Evolutionary conservation across 2,888 invertebrate genomes (phyloP).

Genomic region (Ligdia adustata): DNA sequence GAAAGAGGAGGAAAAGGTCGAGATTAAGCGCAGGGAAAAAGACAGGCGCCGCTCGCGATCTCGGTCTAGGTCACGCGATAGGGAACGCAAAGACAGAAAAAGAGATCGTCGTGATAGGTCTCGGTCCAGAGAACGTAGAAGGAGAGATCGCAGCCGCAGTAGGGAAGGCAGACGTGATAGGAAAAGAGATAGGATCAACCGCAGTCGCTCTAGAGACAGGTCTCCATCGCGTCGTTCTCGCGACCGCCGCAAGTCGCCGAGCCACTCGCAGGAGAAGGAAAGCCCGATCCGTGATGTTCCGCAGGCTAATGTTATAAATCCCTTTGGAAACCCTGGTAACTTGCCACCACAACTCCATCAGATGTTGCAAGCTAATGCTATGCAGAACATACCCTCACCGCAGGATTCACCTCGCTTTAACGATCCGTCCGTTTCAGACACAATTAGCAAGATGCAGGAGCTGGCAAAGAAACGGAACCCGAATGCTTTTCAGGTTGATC

Average conservation of each 20-base stretch:
- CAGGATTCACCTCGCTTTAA: slow-evolving; percentile 50
- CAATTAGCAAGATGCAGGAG: slow-evolving; percentile 70
- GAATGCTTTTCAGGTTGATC: slow-evolving; percentile 79
- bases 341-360: slow-evolving; percentile 31
- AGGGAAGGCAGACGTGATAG: slow-evolving; percentile 61
- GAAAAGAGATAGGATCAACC: slow-evolving; percentile 67
- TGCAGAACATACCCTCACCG: slow-evolving; percentile 45
- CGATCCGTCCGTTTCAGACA: slow-evolving; percentile 61
- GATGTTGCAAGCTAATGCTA: slow-evolving; percentile 37
- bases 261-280: slow-evolving; percentile 56
- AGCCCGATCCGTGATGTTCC: slow-evolving; percentile 23
- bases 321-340: slow-evolving; percentile 29
- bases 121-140: slow-evolving; percentile 84
- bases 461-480: slow-evolving; percentile 85
- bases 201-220: slow-evolving; percentile 83
- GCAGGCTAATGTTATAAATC: slow-evolving; percentile 21
- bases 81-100: slow-evolving; percentile 72
- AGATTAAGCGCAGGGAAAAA: slow-evolving; percentile 59
- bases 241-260: slow-evolving; percentile 76
- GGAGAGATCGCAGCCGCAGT: slow-evolving; percentile 84
- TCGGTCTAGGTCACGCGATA: slow-evolving; percentile 63
- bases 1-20: slow-evolving; percentile 55
- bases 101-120: slow-evolving; percentile 79
- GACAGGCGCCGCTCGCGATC: slow-evolving; percentile 60
- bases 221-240: slow-evolving; percentile 77